Conservation (phyloP, 2,113 vertebrate species). For the Sinocyclocheilus anophthalmus region DNA sequence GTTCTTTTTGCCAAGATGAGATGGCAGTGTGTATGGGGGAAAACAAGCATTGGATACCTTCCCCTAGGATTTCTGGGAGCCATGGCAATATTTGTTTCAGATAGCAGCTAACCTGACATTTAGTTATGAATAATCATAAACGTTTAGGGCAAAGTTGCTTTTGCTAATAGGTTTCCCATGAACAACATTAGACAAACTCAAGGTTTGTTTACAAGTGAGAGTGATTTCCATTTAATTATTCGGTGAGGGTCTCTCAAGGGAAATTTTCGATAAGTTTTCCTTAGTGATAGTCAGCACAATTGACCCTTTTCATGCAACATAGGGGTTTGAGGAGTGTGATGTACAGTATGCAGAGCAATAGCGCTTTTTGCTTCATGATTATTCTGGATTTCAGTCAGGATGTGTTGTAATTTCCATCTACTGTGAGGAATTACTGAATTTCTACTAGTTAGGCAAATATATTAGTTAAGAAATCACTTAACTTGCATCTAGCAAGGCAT, state of each 20-base stretch:
- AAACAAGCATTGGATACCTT: constrained; percentile 13
- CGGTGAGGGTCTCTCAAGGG: not conserved
- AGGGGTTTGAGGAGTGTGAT: not conserved
- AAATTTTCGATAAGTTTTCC: not conserved
- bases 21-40: not conserved
- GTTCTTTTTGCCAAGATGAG: not conserved
- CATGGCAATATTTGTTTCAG: constrained; percentile 19
- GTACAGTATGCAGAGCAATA: not conserved
- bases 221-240: not conserved
- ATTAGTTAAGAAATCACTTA: not conserved
- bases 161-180: not conserved
- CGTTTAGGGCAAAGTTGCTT: not conserved
- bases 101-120: not conserved
- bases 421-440: not conserved
- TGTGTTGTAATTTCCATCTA: not conserved
- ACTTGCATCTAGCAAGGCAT: not conserved
- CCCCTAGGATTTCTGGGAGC: constrained; percentile 14
- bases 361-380: not conserved
- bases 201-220: not conserved
- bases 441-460: not conserved
- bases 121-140: not conserved
- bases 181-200: not conserved
- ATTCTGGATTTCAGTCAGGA: not conserved
- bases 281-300: not conserved
- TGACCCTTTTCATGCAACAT: not conserved